Conservation (phyloP, 2,797 vertebrate species). For the Melanotaenia parkinsoni region DNA sequence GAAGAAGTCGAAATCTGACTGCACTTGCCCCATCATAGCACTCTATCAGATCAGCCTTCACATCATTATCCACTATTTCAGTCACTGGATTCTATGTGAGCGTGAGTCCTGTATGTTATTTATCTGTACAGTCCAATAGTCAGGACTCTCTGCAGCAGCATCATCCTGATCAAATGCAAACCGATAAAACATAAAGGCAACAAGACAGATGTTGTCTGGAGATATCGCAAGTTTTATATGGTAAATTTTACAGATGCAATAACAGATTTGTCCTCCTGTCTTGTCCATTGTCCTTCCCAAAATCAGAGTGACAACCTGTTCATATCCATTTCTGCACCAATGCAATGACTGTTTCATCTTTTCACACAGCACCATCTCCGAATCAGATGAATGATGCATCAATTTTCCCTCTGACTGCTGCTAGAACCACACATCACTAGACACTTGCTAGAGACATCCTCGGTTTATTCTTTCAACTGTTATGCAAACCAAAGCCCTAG, state of each 20-base stretch:
- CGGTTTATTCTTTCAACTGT: slow-evolving; percentile 40
- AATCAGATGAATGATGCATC: slow-evolving; percentile 41
- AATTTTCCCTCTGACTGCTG: slow-evolving; percentile 26
- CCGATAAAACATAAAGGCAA: slow-evolving; percentile 30
- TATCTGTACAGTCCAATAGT: slow-evolving; percentile 30
- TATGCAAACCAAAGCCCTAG: slow-evolving; percentile 47
- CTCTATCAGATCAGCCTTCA: slow-evolving; percentile 32
- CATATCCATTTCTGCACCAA: slow-evolving; percentile 44
- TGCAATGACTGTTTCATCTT: slow-evolving; percentile 45
- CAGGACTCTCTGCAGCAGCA: slow-evolving; percentile 16
- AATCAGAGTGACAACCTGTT: slow-evolving; percentile 60
- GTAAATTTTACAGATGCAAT: slow-evolving; percentile 32
- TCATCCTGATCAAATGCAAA: slow-evolving; percentile 28
- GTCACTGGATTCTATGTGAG: slow-evolving; percentile 18
- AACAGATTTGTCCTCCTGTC: slow-evolving; percentile 45
- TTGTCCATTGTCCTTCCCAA: slow-evolving; percentile 3
- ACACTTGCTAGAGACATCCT: slow-evolving; percentile 34
- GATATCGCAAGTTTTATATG: slow-evolving; percentile 4
- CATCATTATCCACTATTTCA: slow-evolving; percentile 23
- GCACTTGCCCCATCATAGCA: slow-evolving; percentile 55
- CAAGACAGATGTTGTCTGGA: slow-evolving; percentile 41
- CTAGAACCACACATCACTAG: slow-evolving; percentile 27
- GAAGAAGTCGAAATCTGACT: slow-evolving; percentile 62
- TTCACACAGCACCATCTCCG: slow-evolving; percentile 20
- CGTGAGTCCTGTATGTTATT: slow-evolving; percentile 17